A percentile compares a stretch with the other conserved stretches of the same genome.
Evolutionary conservation across 2,797 vertebrate species (phyloP).

Genomic region (Pseudocheirus occidentalis): DNA sequence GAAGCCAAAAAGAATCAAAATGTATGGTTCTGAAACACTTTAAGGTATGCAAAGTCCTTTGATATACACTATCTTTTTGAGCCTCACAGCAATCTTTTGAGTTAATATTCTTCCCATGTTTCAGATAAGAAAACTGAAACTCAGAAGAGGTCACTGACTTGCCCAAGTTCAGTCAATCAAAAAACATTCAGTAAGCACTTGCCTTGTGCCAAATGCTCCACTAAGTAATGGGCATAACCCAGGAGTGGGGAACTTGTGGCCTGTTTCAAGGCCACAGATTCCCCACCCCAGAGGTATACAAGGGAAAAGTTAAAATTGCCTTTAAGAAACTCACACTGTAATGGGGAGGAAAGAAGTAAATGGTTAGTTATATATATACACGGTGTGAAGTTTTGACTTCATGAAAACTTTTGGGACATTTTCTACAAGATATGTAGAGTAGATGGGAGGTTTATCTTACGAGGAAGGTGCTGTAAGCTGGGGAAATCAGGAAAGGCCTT

Average conservation of each 20-base stretch:
- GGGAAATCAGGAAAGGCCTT: not conserved
- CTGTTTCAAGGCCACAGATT: too few relatives aligned
- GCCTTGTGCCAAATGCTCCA: not conserved
- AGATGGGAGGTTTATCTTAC: not conserved
- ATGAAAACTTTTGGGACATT: not conserved
- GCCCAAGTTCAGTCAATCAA: not conserved
- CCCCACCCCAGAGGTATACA: not conserved
- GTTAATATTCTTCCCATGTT: not conserved
- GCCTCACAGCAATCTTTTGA: not conserved
- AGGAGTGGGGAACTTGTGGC: too few relatives aligned
- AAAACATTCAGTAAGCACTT: not conserved
- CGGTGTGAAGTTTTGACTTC: not conserved
- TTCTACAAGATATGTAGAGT: not conserved
- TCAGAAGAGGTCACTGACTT: not conserved
- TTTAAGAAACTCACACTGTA: not conserved
- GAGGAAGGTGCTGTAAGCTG: not conserved
- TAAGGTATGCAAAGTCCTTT: not conserved
- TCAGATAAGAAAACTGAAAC: not conserved
- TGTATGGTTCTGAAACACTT: not conserved
- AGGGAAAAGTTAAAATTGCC: not conserved
- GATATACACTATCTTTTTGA: not conserved
- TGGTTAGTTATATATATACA: not conserved
- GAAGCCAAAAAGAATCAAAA: not conserved
- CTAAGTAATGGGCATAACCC: not conserved
- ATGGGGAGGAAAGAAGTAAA: not conserved